Evolutionary conservation across 2,113 vertebrate genomes (phyloP).

Genomic region (Nycticebus coucang): DNA sequence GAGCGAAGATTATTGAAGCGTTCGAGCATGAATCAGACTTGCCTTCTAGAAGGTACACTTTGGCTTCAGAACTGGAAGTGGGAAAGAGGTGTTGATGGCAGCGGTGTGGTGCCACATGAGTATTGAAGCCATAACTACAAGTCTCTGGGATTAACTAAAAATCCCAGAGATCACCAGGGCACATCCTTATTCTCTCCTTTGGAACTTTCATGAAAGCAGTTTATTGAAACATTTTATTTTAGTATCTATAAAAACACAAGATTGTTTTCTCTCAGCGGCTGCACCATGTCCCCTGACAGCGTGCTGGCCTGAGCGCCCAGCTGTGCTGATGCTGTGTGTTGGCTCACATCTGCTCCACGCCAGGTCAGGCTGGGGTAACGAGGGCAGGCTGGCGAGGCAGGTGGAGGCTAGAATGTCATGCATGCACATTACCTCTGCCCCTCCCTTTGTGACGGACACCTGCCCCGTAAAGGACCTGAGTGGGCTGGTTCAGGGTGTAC

Average conservation of each 20-base stretch:
- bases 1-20: not conserved
- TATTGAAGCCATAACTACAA: not conserved
- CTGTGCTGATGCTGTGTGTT: accelerated
- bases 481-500: not conserved
- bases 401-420: not conserved
- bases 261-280: not conserved
- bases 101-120: not conserved
- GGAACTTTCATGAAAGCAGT: not conserved
- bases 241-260: not conserved
- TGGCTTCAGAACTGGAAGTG: not conserved
- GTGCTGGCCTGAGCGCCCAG: accelerated
- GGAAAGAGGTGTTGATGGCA: not conserved
- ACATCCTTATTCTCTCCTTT: no score
- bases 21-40: not conserved
- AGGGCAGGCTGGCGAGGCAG: not conserved
- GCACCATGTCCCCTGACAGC: not conserved
- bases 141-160: not conserved
- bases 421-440: accelerated
- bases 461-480: not conserved
- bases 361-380: not conserved
- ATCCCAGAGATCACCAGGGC: not conserved
- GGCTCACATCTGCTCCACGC: not conserved
- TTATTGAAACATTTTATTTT: not conserved
- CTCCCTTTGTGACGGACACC: not conserved
- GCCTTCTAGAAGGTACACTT: not conserved